These are phyloP conservation scores for Notodonta dromedarius DNA, from an alignment of 2,888 invertebrate genomes.

Conservation along the genomic window DNA sequence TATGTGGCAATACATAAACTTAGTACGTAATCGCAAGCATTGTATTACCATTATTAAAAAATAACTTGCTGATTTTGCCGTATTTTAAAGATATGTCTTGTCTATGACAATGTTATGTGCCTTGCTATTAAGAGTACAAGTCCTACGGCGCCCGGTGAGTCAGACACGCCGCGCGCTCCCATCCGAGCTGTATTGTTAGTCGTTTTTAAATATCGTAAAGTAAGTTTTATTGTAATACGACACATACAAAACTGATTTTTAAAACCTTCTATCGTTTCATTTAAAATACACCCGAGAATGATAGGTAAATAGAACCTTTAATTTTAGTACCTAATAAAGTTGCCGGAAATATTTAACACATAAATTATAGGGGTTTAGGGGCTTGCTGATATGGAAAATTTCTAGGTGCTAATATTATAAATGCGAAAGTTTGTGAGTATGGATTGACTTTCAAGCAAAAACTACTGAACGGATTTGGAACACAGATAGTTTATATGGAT, in stretches of 20 bases:
- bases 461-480: too few species aligned
- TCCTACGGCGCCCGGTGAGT: slow-evolving; percentile 29
- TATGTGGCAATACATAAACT: slow-evolving; percentile 25
- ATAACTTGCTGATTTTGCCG: slow-evolving; percentile 23
- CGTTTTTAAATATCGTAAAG: slow-evolving; percentile 48
- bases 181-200: slow-evolving; percentile 38
- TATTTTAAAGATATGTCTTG: slow-evolving; percentile 30
- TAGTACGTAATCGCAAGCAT: slow-evolving; percentile 31
- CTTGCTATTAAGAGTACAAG: slow-evolving; percentile 44
- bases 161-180: slow-evolving; percentile 29
- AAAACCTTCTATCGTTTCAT: slow-evolving; percentile 33
- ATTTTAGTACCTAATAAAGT: too few species aligned
- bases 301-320: too few species aligned
- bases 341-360: too few species aligned
- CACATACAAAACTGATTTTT: slow-evolving; percentile 59
- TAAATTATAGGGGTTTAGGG: too few species aligned
- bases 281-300: neutral
- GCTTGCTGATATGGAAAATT: too few species aligned
- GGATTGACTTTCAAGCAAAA: too few species aligned
- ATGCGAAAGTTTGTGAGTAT: too few species aligned
- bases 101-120: slow-evolving; percentile 44
- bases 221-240: slow-evolving; percentile 51
- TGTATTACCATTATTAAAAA: slow-evolving; percentile 20
- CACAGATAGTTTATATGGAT: too few species aligned
- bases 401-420: too few species aligned